Base-by-base conservation (phyloP, 1,140 invertebrate species). In the Hyposmocoma kahamanoa region DNA sequence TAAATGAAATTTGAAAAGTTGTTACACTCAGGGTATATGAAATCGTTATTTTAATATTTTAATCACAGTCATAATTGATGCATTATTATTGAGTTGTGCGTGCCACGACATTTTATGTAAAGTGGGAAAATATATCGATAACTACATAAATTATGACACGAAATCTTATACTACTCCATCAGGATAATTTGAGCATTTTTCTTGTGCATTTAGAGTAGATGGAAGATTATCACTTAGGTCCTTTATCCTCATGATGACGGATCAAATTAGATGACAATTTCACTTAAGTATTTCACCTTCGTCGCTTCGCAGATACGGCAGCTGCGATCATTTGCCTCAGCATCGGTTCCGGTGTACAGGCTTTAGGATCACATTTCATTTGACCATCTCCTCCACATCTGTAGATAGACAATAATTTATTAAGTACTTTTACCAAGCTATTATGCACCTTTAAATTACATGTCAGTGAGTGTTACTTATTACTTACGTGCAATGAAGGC, bases 331-430 rank as follows among this genome's bases (percentile, higher is more conserved):
- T 95, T 88, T 95, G 94, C 71, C 93, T 89, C 53, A 97, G 84
- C 90, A 96, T 94, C 42, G 95, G 94, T 73, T 96, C 93, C 22
- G 95, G 95, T 57, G 91, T 92, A 75, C 96, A 97, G 47, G 92
- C 89, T 80, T 92, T 92, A 34, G 96, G 96, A 82, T 97, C 94
- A 82, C 96, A 97, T 83, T 96, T 92, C 95, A 97, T 97, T 82
- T 96, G 93, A 62, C 95, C 95, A 78, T 95, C 91, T 36, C 91
- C 90, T 63, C 94, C 95, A 86, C 95, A 96, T 83, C 95, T 96
- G 84, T 18, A 89, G 89, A 73, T 75, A 67, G 8, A 57, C 28
- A 26, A 28, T 3, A 46, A 30, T 49, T 30, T 36, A 48, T 52
- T 45, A 41, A 28, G 24, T 44, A 39, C 17, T 24, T 32, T 45